Evolutionary conservation across 2,797 vertebrate genomes (phyloP), one percentile per base, ranked within the genome.

Genomic region (Petrocephalus schoutedeni): DNA sequence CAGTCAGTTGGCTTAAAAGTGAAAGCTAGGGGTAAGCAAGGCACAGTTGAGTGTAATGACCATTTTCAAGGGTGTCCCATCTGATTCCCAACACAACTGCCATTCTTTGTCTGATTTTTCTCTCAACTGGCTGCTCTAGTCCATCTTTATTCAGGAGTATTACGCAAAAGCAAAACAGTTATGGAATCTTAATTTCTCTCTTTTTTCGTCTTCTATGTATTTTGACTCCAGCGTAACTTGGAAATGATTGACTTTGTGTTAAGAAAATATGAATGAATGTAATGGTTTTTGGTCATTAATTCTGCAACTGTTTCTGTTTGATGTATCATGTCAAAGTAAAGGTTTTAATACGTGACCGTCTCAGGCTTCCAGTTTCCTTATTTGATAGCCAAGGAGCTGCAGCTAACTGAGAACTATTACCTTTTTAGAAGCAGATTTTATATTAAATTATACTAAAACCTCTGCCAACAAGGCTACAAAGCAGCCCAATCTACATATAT

Each of bases 251-350:
- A 64, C 85, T 86, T 86, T 86, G 85, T 41, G 85, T 59, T 86
- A 86, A 86, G 85, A 86, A 59, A 58, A 61, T 23, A 61, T 64
- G 85, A 86, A 86, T 86, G 85, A 86, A 86, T 86, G 85, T 86
- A 86, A 86, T 86, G 85, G 85, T 86, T 86, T 86, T 86, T 86
- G 85, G 85, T 86, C 85, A 86, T 86, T 86, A 86, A 86, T 86
- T 86, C 85, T 86, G 85, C 57, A 64, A 41, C 51, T 74, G 16
- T 83, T 83, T 83, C 58, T 86, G 85, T 86, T 86, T 86, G 57
- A 36, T 86, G 85, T 86, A 86, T 86, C 8, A 86, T 86, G 85
- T 86, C 85, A 86, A 86, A 86, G 85, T 86, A 86, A 86, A 86
- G 58, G 53, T 86, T 86, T 86, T 86, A 86, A 86, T 86, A 86